These are phyloP conservation scores for Toxotes lorentzi DNA, from an alignment of 2,797 vertebrate genomes.

Conservation along the genomic window DNA sequence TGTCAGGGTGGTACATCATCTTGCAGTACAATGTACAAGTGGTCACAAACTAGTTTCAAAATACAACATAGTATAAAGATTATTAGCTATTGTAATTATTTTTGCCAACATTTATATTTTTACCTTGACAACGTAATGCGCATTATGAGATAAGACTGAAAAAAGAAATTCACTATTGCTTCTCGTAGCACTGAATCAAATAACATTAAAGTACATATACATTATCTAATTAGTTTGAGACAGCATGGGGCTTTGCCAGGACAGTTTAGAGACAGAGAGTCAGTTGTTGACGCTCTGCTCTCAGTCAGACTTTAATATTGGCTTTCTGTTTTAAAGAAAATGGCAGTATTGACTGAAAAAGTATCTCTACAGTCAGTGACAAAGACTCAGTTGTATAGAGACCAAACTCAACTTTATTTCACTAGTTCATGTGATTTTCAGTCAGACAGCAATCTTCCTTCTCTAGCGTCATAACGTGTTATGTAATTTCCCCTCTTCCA, in stretches of 20 bases:
- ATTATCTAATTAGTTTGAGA: constrained; percentile 17
- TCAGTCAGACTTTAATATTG: constrained; percentile 27
- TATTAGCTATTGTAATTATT: neutral
- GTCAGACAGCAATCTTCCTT: constrained; percentile 26
- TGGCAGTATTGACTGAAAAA: constrained; percentile 17
- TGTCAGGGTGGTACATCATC: neutral
- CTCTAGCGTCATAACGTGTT: constrained; percentile 28
- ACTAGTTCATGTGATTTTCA: constrained; percentile 26
- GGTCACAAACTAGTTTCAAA: neutral
- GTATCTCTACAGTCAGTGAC: constrained; percentile 18
- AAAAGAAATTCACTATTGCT: constrained; percentile 5
- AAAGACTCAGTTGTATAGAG: constrained; percentile 19
- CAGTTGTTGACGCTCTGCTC: neutral
- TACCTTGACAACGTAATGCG: neutral
- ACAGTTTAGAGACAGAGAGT: constrained; percentile 10
- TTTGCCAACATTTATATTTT: neutral
- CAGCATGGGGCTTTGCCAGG: neutral
- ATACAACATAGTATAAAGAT: neutral
- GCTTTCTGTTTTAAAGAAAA: constrained; percentile 45
- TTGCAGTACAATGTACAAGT: neutral
- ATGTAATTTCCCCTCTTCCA: constrained; percentile 32
- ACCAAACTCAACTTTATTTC: constrained; percentile 21
- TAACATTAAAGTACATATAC: neutral
- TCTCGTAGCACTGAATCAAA: constrained; percentile 6
- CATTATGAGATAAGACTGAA: neutral